phyloP scores from a whole-genome alignment of 2,888 invertebrate genomes.

The Synanthedon tipuliformis region DNA sequence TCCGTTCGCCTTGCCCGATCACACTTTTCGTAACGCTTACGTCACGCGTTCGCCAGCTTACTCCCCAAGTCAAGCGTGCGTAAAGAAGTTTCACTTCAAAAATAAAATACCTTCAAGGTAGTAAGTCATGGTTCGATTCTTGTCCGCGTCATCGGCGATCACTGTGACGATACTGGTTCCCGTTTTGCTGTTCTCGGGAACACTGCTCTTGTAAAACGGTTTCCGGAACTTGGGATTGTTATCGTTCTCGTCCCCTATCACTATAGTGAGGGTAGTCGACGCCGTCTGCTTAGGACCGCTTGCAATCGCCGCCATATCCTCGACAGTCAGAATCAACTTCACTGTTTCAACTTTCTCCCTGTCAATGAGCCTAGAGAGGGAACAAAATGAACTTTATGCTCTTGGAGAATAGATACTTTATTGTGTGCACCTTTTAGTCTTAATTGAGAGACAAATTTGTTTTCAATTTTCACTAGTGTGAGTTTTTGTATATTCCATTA shows the following conservation, averaged over 20 bases:
- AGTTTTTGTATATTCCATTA: no score
- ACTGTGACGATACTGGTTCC: conserved; percentile 83
- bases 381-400: not conserved
- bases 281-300: conserved; percentile 77
- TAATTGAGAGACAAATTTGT: no score
- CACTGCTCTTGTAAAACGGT: conserved; percentile 81
- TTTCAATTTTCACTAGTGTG: no score
- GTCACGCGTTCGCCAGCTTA: no score
- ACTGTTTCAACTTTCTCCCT: conserved; percentile 86
- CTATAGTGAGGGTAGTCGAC: conserved; percentile 77
- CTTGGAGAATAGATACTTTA: no score
- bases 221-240: conserved; percentile 88
- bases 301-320: conserved; percentile 85
- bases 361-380: conserved; percentile 73
- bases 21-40: no score
- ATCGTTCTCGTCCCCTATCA: conserved; percentile 89
- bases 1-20: no score
- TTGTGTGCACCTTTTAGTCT: no score
- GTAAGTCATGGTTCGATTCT: conserved; percentile 86
- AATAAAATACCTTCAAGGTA: conserved; percentile 72
- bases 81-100: no score
- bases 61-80: no score
- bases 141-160: conserved; percentile 87
- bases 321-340: conserved; percentile 80
- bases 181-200: conserved; percentile 89